phyloP scores from a whole-genome alignment of 2,113 vertebrate genomes.

The Garra rufa region DNA sequence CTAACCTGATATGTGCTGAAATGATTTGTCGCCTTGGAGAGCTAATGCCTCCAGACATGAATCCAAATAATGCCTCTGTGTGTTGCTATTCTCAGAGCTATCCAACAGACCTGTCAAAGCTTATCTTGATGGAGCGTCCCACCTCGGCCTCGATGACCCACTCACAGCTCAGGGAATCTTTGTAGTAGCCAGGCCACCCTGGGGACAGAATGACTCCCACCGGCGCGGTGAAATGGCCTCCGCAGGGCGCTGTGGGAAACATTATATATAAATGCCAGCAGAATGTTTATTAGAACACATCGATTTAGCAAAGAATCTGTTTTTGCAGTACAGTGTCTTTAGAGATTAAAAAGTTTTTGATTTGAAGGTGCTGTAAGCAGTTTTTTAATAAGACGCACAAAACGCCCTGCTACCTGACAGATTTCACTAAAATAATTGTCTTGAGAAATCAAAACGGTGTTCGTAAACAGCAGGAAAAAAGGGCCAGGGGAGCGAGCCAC shows the following conservation, averaged over 20 bases:
- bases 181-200: conserved; percentile 98
- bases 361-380: not conserved
- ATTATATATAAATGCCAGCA: not conserved
- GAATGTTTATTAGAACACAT: not conserved
- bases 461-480: not conserved
- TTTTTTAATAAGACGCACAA: not conserved
- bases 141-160: conserved; percentile 98
- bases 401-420: not conserved
- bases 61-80: not conserved
- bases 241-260: conserved; percentile 87
- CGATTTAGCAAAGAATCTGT: not conserved
- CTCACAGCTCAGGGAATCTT: conserved; percentile 98
- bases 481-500: not conserved
- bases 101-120: conserved; percentile 91
- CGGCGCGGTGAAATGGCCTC: conserved; percentile 94
- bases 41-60: conserved; percentile 19
- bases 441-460: not conserved
- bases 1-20: not conserved
- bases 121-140: conserved; percentile 98
- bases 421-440: not conserved
- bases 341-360: not conserved
- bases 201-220: conserved; percentile 96
- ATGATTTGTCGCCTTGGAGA: not conserved
- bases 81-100: conserved; percentile 2
- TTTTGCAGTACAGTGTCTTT: not conserved